Percentiles rank a stretch among this genome's conserved stretches.
Evolutionary conservation across 2,797 vertebrate species (phyloP).

Genomic region (Pseudochromis fuscus): DNA sequence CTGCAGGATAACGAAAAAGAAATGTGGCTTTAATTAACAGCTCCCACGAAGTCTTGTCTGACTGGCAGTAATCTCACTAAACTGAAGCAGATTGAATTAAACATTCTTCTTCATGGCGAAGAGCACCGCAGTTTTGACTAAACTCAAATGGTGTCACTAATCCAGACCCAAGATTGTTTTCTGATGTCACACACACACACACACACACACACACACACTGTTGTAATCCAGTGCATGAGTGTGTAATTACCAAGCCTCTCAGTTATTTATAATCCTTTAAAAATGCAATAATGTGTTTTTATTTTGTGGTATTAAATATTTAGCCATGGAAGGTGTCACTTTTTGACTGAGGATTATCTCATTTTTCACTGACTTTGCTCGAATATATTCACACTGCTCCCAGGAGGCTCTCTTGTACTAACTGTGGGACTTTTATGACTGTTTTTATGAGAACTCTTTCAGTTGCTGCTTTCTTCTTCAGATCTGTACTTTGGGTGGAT

Average conservation of each 20-base stretch:
- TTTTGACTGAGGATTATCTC: slow-evolving; percentile 22
- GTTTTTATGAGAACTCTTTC: slow-evolving; percentile 23
- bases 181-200: slow-evolving; percentile 5
- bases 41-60: slow-evolving; percentile 64
- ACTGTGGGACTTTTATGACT: slow-evolving; percentile 20
- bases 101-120: slow-evolving; percentile 44
- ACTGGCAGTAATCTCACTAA: slow-evolving; percentile 69
- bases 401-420: slow-evolving; percentile 12
- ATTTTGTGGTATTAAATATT: slow-evolving; percentile 28
- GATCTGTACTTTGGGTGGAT: slow-evolving; percentile 26
- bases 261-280: background rate
- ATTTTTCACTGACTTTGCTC: slow-evolving; percentile 32
- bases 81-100: slow-evolving; percentile 70
- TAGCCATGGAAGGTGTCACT: slow-evolving; percentile 9
- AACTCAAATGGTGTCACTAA: slow-evolving; percentile 22
- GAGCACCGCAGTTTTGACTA: slow-evolving; percentile 28
- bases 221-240: background rate
- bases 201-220: slow-evolving; percentile 2
- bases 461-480: slow-evolving; percentile 29
- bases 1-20: slow-evolving; percentile 69
- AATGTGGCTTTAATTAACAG: slow-evolving; percentile 77
- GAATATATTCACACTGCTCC: slow-evolving; percentile 2
- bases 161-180: slow-evolving; percentile 4
- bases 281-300: slow-evolving; percentile 8
- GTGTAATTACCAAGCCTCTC: background rate